phyloP scores from a whole-genome alignment of 2,888 invertebrate species.

The Pollenia griseotomentosa region DNA sequence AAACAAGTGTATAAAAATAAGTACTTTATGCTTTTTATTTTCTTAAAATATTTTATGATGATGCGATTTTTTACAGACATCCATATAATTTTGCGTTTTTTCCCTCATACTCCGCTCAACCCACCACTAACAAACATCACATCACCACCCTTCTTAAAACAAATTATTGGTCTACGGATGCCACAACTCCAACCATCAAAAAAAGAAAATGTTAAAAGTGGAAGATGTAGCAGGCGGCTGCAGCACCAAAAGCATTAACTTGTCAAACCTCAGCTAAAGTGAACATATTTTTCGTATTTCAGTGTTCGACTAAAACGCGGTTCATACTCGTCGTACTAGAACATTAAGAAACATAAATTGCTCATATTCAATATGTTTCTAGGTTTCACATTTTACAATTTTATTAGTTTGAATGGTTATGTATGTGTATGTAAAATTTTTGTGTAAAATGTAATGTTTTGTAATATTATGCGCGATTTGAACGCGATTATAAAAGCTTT shows the following conservation, averaged over 20 bases:
- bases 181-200: constrained; percentile 43
- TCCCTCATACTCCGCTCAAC: background rate
- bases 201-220: background rate
- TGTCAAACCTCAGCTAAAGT: constrained; percentile 79
- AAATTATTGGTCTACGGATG: constrained; percentile 63
- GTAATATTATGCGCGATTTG: constrained; percentile 82
- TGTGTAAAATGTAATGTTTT: constrained; percentile 77
- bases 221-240: constrained; percentile 57
- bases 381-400: constrained; percentile 47
- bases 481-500: constrained; percentile 83
- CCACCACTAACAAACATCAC: constrained; percentile 13
- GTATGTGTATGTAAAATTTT: constrained; percentile 58
- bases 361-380: constrained; percentile 67
- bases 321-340: background rate
- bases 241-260: constrained; percentile 79
- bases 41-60: constrained; percentile 68
- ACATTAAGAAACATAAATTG: constrained; percentile 50
- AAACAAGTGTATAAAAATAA: constrained; percentile 60
- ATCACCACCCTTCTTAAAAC: constrained; percentile 47
- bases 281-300: constrained; percentile 83
- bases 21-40: constrained; percentile 68
- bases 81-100: constrained; percentile 47
- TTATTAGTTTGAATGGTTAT: constrained; percentile 20
- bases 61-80: constrained; percentile 72
- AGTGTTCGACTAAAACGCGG: constrained; percentile 50